Evolutionary conservation across 2,797 vertebrate species (phyloP), one percentile per base, ranked within the genome.

Genomic region (Galagoides demidoff): DNA sequence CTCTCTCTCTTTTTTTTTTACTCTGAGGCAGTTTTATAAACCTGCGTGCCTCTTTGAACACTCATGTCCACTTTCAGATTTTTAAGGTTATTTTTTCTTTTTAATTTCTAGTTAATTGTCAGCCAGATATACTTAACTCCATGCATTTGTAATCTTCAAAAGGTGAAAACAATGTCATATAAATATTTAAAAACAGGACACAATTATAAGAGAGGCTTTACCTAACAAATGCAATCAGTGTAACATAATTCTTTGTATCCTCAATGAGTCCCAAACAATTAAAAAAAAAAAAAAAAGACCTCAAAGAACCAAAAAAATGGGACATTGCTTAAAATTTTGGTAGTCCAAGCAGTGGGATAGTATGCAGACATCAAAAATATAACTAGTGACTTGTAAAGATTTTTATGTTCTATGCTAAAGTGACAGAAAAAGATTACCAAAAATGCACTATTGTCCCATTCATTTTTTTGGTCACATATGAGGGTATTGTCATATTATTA

Each of bases 371-470:
- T 90, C 84, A 79, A 68, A 90, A 79, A 74, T 79, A 5, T 79
- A 68, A 49, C 64, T 66, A 19, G 87, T 45, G 49, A 7, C 70
- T 63, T n/a, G 19, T 92, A 55, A 68, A 84, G n/a, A 59, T 78
- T 78, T 78, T n/a, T 88, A 73, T 86, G 31, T 85, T 64, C 25
- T 85, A 49, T 64, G 83, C 25, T 90, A 25, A 92, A 83, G 17
- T 74, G 57, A 34, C 31, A 87, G n/a, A 25, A 86, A 86, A 55
- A 57, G 19, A 71, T 61, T 43, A 23, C 52, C 76, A 77, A 70
- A 85, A 25, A 76, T 93, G 70, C 14, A 5, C 64, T 45, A 16
- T 31, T n/a, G 7, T 63, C 10, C 27, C 8, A 37, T 88, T n/a
- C 34, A 63, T 13, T 45, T 7, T 83, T 73, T 74, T 52, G 9